Evolutionary conservation across 2,113 vertebrate species (phyloP).

Genomic region (Xenopus laevis): DNA sequence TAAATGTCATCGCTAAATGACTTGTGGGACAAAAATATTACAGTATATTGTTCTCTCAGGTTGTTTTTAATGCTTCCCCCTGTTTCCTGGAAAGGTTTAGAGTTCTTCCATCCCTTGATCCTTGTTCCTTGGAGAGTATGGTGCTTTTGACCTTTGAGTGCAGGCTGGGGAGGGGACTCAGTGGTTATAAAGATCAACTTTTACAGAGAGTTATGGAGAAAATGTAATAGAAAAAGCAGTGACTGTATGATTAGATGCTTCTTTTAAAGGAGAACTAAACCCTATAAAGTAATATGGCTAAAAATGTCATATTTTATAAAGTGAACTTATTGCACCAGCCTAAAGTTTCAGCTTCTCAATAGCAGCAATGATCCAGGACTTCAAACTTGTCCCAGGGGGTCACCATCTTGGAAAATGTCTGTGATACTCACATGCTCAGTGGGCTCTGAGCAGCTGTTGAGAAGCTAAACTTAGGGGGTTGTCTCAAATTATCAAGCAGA

Average conservation of each 20-base stretch:
- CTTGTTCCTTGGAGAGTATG: conserved; percentile 29
- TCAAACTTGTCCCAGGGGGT: too few relatives aligned
- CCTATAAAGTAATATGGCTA: too few relatives aligned
- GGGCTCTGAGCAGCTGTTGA: too few relatives aligned
- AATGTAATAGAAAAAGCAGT: conserved; percentile 3
- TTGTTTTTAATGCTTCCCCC: conserved; percentile 44
- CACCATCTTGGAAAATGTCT: too few relatives aligned
- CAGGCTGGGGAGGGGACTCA: conserved; percentile 15
- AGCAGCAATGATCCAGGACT: too few relatives aligned
- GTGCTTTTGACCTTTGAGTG: conserved; percentile 8
- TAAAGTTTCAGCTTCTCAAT: too few relatives aligned
- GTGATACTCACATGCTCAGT: too few relatives aligned
- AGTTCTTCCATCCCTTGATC: conserved; percentile 41
- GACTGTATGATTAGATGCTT: conserved; percentile 30
- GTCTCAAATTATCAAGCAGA: too few relatives aligned
- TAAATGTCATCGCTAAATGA: conserved; percentile 55
- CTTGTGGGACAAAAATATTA: conserved; percentile 40
- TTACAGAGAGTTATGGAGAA: conserved; percentile 13
- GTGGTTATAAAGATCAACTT: conserved; percentile 29
- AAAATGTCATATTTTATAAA: too few relatives aligned
- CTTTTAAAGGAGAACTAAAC: too few relatives aligned
- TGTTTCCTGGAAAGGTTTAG: conserved; percentile 35
- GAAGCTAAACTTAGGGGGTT: too few relatives aligned
- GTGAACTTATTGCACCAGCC: too few relatives aligned
- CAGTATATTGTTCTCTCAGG: conserved; percentile 38